A percentile compares a stretch with the other conserved stretches of the same genome.
Conservation (phyloP, 2,797 vertebrate genomes). For the Rhabdophis nuchalis region DNA sequence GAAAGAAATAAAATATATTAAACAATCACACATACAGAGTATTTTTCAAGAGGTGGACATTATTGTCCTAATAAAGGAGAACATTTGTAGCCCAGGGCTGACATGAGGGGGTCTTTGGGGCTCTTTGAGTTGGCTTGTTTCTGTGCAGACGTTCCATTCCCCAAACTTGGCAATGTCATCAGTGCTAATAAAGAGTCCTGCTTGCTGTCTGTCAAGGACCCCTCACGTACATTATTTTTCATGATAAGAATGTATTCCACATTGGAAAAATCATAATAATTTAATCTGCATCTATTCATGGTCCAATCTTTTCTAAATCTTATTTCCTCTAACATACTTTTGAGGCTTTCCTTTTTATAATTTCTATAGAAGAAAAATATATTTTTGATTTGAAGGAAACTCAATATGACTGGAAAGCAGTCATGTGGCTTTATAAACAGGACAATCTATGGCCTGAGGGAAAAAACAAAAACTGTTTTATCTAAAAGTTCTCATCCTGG, state of each 20-base stretch:
- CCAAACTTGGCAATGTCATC: too few relatives aligned
- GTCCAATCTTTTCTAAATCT: background rate
- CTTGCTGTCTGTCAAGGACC: too few relatives aligned
- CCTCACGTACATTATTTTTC: background rate
- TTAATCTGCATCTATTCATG: constrained; percentile 10
- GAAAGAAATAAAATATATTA: background rate
- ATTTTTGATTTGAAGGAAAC: constrained; percentile 69
- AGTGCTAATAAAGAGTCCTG: too few relatives aligned
- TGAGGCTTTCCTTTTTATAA: constrained; percentile 55
- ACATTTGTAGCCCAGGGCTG: too few relatives aligned
- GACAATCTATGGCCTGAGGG: constrained; percentile 70
- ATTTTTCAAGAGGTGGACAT: background rate
- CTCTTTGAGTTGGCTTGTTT: too few relatives aligned
- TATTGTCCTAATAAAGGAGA: too few relatives aligned
- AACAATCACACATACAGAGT: background rate
- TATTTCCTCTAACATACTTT: constrained; percentile 52
- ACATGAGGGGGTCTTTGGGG: too few relatives aligned
- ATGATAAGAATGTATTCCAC: background rate
- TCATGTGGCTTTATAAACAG: constrained; percentile 65
- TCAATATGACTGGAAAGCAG: constrained; percentile 74
- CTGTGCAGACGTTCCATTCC: too few relatives aligned
- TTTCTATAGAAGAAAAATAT: constrained; percentile 75
- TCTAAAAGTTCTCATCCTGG: background rate
- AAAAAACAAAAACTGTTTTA: constrained; percentile 52
- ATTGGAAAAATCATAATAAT: background rate